A percentile compares a stretch with the other conserved stretches of the same genome.
phyloP scores from a whole-genome alignment of 2,797 vertebrate genomes.

The Sarcoramphus papa region DNA sequence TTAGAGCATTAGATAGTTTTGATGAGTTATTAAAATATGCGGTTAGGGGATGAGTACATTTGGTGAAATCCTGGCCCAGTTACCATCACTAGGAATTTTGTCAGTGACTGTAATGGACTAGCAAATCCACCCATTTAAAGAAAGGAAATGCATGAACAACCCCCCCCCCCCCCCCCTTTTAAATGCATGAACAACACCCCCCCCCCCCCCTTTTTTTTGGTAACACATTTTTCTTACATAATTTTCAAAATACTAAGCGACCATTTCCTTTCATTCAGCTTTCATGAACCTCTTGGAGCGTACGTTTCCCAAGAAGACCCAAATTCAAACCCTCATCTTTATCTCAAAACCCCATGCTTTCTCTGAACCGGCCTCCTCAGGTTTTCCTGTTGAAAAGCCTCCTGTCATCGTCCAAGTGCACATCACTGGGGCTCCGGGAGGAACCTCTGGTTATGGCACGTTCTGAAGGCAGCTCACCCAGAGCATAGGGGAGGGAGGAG shows the following conservation, averaged over 20 bases:
- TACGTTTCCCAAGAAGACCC: fast-evolving
- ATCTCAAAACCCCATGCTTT: neutral
- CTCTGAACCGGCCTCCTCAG: neutral
- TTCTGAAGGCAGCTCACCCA: neutral
- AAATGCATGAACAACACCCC: neutral
- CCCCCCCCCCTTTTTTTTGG: neutral
- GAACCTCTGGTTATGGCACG: neutral
- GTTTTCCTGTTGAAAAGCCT: neutral
- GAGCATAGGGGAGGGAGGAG: neutral
- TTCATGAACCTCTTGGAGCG: neutral
- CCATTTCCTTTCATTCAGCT: neutral
- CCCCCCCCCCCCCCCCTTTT: neutral
- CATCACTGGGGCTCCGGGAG: neutral
- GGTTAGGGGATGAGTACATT: neutral
- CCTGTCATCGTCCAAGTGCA: neutral
- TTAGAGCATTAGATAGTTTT: neutral
- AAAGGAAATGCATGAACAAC: neutral
- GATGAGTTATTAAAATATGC: neutral
- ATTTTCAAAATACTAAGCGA: neutral
- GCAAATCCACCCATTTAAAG: neutral
- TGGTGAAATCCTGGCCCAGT: neutral
- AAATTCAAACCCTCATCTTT: neutral
- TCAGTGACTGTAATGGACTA: neutral
- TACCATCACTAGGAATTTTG: neutral
- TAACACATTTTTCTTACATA: neutral